Percentiles rank a stretch among this genome's conserved stretches.
Conservation (phyloP, 2,113 vertebrate genomes). For the Heterocephalus glaber region DNA sequence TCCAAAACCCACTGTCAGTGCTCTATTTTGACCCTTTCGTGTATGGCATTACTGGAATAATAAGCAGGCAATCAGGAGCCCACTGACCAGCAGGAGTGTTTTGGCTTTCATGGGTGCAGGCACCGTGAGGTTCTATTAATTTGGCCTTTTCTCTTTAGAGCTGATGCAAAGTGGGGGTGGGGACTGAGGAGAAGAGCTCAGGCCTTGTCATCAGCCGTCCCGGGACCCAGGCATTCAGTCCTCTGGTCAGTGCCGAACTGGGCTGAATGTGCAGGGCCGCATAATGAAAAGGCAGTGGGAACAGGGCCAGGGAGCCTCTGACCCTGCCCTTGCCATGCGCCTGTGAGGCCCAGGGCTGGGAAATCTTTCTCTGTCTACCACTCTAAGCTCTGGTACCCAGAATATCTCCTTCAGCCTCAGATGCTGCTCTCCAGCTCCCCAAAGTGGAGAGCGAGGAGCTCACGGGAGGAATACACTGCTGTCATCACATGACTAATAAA, state of each 20-base stretch:
- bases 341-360: neutral
- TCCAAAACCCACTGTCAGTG: neutral
- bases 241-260: fast-evolving
- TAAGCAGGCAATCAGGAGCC: neutral
- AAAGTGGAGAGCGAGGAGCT: neutral
- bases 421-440: neutral
- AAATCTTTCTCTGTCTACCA: neutral
- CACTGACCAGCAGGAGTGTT: fast-evolving
- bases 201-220: neutral
- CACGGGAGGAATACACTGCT: neutral
- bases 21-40: neutral
- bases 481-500: neutral
- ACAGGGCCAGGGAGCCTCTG: neutral
- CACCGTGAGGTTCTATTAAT: no score
- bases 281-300: no score
- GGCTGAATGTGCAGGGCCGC: neutral
- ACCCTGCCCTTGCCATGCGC: neutral
- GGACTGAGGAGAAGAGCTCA: neutral
- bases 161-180: neutral
- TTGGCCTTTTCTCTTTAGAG: neutral
- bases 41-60: neutral
- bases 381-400: neutral
- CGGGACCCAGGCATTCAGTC: neutral
- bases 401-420: neutral
- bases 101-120: neutral